These are phyloP conservation scores for Himalopsyche japonica DNA, from an alignment of 2,888 invertebrate genomes.

Conservation along the genomic window DNA sequence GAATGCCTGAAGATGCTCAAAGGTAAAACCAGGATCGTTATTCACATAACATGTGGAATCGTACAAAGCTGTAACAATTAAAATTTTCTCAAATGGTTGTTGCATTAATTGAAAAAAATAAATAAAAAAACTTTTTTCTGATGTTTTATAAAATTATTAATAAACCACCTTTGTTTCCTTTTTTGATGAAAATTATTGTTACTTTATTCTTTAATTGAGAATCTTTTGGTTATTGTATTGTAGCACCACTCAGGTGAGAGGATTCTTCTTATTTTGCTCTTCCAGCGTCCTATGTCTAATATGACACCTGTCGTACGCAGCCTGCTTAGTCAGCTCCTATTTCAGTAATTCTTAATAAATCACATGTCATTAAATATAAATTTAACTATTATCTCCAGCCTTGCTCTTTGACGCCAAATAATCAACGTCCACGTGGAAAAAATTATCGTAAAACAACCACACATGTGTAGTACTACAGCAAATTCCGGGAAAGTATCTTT, in stretches of 20 bases:
- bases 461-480: too few species aligned
- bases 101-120: too few species aligned
- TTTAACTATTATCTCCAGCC: neutral
- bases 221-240: neutral
- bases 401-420: neutral
- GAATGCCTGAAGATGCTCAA: too few species aligned
- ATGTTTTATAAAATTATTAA: too few species aligned
- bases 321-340: neutral
- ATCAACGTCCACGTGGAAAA: neutral
- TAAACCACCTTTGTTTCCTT: too few species aligned
- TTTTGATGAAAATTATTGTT: neutral
- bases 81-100: too few species aligned
- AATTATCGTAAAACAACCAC: too few species aligned
- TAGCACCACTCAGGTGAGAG: neutral
- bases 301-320: neutral
- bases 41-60: too few species aligned
- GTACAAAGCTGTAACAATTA: too few species aligned
- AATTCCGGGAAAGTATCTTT: too few species aligned
- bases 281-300: neutral
- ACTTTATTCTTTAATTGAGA: neutral
- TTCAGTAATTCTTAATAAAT: neutral
- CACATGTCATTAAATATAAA: neutral
- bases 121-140: too few species aligned
- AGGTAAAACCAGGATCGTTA: too few species aligned
- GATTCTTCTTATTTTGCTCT: neutral